These are phyloP conservation scores for Felis chaus DNA, from an alignment of 2,113 vertebrate species.

Conservation along the genomic window DNA sequence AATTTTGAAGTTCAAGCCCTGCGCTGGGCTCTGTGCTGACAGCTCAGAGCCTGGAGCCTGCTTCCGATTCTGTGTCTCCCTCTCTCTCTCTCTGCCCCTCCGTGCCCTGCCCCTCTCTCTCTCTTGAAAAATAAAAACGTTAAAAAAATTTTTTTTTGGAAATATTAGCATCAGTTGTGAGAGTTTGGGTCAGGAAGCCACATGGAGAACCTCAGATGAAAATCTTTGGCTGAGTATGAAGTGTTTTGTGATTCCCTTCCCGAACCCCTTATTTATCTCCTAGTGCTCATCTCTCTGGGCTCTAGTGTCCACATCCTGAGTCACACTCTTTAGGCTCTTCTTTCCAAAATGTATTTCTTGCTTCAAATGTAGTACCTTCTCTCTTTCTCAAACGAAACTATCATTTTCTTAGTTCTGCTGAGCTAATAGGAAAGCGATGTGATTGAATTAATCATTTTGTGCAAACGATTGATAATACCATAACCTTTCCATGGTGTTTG, in stretches of 20 bases:
- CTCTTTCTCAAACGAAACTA: not conserved
- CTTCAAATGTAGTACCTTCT: not conserved
- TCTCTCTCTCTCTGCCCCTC: too few species aligned
- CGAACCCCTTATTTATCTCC: not conserved
- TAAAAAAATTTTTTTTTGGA: not conserved
- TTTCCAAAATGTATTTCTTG: not conserved
- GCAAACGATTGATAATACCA: not conserved
- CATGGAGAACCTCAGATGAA: not conserved
- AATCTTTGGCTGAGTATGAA: accelerated
- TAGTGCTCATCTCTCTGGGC: not conserved
- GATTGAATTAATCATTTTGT: constrained; percentile 1
- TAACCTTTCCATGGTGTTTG: not conserved
- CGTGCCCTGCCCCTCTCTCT: too few species aligned
- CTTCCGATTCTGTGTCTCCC: too few species aligned
- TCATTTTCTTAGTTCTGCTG: not conserved
- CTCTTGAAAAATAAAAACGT: too few species aligned
- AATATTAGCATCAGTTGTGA: not conserved
- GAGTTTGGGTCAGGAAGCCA: not conserved
- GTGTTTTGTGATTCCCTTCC: not conserved
- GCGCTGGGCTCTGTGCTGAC: too few species aligned
- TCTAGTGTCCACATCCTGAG: not conserved
- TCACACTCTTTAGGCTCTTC: not conserved
- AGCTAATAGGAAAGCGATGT: not conserved
- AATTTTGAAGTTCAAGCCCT: too few species aligned
- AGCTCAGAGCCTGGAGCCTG: too few species aligned